Base-by-base conservation (phyloP, 2,113 vertebrate species). In the Neodontobutis hainanensis region DNA sequence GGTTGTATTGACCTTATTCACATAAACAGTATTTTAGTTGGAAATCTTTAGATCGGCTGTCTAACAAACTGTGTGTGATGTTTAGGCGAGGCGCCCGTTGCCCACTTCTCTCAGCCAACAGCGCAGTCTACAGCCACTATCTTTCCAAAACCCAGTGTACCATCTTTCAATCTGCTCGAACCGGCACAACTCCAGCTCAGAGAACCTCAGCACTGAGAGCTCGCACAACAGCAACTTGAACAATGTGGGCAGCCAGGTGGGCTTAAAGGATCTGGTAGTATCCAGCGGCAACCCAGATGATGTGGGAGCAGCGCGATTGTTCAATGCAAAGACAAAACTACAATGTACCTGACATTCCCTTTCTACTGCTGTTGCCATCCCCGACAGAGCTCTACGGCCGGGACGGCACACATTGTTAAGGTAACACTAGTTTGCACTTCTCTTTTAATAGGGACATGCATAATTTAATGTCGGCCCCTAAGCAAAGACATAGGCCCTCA, bases 121-220 rank as follows among this genome's bases (percentile, higher is more conserved):
- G 70, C 94, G 93, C 82, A 92, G 89, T 85, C 93, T 96, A 50
- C 96, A 95, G 85, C 95, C 97, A 5, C 91, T 99, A 10, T 96
- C 94, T 0, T 99, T 99, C 92, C 96, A 98, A 81, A 99, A 99
- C 83, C 97, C 97, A 0, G 95, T 99, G 4, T 99, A 99, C 84
- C 95, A 98, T 50, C 95, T 98, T 68, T 27, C 70, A 44, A 61
- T 70, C 65, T 85, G 78, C 46, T 80, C 80, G 2, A 75, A 73
- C 50, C 86, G 57, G 49, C 88, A 72, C 19, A 94, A 96, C 89
- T 98, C 96, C 70, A 97, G 96, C 92, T 92, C 95, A 0, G 97
- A 97, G 87, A 96, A 97, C 90, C 87, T 97, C 74, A 99, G 96
- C 93, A 92, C 94, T 0, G 92, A 92, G 88, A 98, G 97, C 84